Evolutionary conservation across 2,113 vertebrate genomes (phyloP), one percentile per base, ranked within the genome.

Genomic region (Brachyhypopomus occidentalis): DNA sequence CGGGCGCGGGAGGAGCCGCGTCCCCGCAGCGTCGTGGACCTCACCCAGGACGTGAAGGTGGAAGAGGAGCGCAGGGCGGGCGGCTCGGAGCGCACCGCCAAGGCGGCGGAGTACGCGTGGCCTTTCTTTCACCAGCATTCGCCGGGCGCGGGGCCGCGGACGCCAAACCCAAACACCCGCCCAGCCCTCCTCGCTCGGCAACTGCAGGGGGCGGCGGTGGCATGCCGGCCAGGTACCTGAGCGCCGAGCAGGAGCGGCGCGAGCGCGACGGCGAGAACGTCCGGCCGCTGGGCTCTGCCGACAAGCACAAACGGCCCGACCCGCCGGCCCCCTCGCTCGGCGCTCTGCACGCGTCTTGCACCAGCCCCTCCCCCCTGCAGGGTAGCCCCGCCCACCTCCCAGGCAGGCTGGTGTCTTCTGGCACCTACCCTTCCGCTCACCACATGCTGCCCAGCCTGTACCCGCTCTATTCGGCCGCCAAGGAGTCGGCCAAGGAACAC

Each of bases 401-500:
- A 14, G 79, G 86, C 76, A 82, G 84, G 59, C 70, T 84, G 48
- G 59, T 85, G 45, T 23, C 88, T 78, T 55, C 89, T 25, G 88
- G 91, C 0, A 89, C 92, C 17, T 93, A 91, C 72, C 86, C 93
- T 84, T 88, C 92, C 27, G 75, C 84, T 82, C 92, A 94, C 80
- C 90, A 93, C 56, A 84, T 92, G 87, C 91, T 92, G 76, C 87
- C 93, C 30, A 90, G 89, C 83, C 89, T 95, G 88, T 95, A 94
- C 84, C 93, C 94, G 55, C 92, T 94, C 86, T 94, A 93, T 83
- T 94, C 94, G 0, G 83, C 91, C 19, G 86, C 89, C 82, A 95
- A 95, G 83, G 96, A 97, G 83, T 90, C 92, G 2, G 91, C 91
- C 80, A 96, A 95, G 79, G 97, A 98, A 91, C 96, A 97, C 92